Evolutionary conservation across 2,888 invertebrate species (phyloP), one percentile per base, ranked within the genome.

Genomic region (Mongoloraphidia duomilia): DNA sequence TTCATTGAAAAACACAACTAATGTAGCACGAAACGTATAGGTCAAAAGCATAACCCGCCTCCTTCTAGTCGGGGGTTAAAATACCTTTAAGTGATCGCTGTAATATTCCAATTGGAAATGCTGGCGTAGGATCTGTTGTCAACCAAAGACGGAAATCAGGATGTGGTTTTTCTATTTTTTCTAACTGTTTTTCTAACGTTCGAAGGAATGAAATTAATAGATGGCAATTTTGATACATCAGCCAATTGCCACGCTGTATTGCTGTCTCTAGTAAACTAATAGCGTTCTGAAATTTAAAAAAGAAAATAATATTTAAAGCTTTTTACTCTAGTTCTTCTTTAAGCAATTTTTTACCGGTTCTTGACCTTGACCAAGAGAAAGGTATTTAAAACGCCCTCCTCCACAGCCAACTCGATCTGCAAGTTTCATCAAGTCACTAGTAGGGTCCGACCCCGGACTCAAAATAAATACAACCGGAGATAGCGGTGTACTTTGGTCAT

Each of bases 311-410:
- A 40, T 34, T 45, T 17, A 50, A 45, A 52, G 41, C 13, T 46
- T 45, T 50, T 38, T 12, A 44, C 37, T n/a, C n/a, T 51, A 39
- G 34, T 46, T 37, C 11, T 33, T 47, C 12, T 40, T 11, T 49
- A 11, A 14, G 17, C 9, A 50, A 11, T 38, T 48, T 67, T 72
- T 65, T 56, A 87, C 89, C 60, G 78, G 74, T 66, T 95, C 93
- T 64, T 95, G 95, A 1, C 93, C 94, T 67, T 95, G 94, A 2
- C 95, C 95, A 3, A 95, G 73, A 0, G 94, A 94, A 14, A 95
- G 76, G 62, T 88, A 87, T 60, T 84, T 82, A 63, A 95, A 90
- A 64, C 84, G 88, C 41, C 80, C 80, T 42, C 80, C 77, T 35
- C 85, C 83, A 41, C 68, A 67, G 12, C 75, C 74, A 52, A 77